Conservation (phyloP, 2,888 invertebrate genomes). For the Cantharis lateralis region DNA sequence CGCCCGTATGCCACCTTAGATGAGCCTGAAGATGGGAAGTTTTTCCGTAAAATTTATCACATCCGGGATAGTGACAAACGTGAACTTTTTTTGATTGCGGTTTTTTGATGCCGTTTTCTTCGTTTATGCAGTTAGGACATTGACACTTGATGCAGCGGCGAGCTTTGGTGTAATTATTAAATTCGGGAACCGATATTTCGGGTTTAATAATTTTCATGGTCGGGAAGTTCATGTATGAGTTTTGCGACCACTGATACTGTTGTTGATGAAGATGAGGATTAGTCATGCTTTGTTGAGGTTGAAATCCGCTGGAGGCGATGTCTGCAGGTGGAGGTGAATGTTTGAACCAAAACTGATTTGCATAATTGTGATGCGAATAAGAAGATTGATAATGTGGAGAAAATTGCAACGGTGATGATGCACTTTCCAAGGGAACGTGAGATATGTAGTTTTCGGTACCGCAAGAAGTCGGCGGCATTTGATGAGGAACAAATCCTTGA, state of each 20-base stretch:
- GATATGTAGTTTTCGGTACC: conserved; percentile 50
- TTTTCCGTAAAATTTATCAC: conserved; percentile 88
- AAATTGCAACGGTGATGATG: conserved; percentile 50
- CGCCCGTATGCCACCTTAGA: conserved; percentile 87
- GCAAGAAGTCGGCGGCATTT: conserved; percentile 51
- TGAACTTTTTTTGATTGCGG: conserved; percentile 84
- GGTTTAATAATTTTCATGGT: conserved; percentile 54
- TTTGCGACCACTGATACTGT: conserved; percentile 58
- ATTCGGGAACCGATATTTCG: conserved; percentile 49
- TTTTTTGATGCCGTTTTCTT: conserved; percentile 77
- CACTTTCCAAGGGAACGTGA: conserved; percentile 47
- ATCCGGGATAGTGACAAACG: conserved; percentile 85
- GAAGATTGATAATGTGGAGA: conserved; percentile 51
- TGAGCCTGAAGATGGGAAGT: conserved; percentile 78
- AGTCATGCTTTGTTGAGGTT: conserved; percentile 60
- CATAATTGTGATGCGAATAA: conserved; percentile 38
- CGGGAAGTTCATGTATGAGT: conserved; percentile 55
- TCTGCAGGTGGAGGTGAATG: conserved; percentile 53
- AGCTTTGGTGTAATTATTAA: conserved; percentile 57
- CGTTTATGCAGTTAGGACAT: conserved; percentile 81
- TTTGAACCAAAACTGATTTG: conserved; percentile 52
- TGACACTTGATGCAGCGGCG: conserved; percentile 77
- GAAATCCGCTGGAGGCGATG: conserved; percentile 51
- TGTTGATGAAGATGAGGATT: conserved; percentile 57
- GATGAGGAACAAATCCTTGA: conserved; percentile 43